Percentiles rank a stretch among this genome's conserved stretches.
Evolutionary conservation across 2,888 invertebrate species (phyloP).

Genomic region (Agrotis clavis): DNA sequence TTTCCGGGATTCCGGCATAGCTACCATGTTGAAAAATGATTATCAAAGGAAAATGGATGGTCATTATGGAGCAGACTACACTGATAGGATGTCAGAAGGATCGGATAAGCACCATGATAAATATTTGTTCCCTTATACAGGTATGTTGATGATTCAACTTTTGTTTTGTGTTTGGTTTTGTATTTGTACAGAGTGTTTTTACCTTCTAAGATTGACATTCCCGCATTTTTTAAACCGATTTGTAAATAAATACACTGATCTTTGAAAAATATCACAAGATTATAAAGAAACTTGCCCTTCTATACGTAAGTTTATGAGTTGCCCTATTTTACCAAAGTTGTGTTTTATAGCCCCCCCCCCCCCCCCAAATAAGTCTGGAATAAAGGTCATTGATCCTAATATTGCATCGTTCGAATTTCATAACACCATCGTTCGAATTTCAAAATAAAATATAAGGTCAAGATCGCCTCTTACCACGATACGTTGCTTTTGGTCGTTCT

Average conservation of each 20-base stretch:
- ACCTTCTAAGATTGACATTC: not conserved
- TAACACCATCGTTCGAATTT: no score
- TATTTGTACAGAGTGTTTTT: conserved; percentile 17
- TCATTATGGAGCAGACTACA: conserved; percentile 89
- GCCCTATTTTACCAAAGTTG: not conserved
- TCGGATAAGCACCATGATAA: conserved; percentile 95
- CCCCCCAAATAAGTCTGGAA: no score
- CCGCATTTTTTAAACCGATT: not conserved
- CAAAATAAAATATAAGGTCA: no score
- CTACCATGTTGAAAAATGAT: conserved; percentile 89
- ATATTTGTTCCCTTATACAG: conserved; percentile 96
- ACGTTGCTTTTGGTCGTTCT: no score
- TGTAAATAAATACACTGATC: no score
- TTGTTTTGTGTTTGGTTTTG: conserved; percentile 34
- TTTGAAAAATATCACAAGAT: not conserved
- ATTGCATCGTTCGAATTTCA: no score
- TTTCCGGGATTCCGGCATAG: conserved; percentile 88
- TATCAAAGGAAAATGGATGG: conserved; percentile 89
- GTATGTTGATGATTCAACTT: conserved; percentile 76
- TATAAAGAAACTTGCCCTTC: not conserved
- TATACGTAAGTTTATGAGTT: not conserved
- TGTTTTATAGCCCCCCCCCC: no score
- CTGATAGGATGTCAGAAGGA: conserved; percentile 93
- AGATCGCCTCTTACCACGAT: no score
- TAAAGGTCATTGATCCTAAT: no score